Evolutionary conservation across 2,797 vertebrate species (phyloP).

Genomic region (Danio albolineatus): DNA sequence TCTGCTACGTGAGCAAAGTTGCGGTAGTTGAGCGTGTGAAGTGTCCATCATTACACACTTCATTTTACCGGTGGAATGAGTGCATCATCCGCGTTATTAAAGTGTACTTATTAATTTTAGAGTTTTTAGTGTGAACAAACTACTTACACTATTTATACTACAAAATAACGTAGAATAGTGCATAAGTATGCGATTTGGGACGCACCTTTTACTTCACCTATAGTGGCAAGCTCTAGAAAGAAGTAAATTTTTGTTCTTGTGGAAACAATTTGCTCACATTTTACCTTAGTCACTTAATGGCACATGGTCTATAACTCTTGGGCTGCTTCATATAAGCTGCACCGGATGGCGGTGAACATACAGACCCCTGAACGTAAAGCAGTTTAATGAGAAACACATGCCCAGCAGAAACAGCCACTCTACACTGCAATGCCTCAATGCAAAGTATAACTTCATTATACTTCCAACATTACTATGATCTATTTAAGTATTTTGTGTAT

Average conservation of each 20-base stretch:
- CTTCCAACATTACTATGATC: slow-evolving; percentile 29
- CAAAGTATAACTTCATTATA: slow-evolving; percentile 27
- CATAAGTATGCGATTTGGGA: too few species aligned
- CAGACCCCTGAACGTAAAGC: background rate
- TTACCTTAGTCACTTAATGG: slow-evolving; percentile 42
- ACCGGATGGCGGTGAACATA: slow-evolving; percentile 51
- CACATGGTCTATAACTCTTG: slow-evolving; percentile 65
- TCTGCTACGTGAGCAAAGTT: too few species aligned
- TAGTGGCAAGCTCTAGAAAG: background rate
- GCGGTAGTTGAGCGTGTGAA: too few species aligned
- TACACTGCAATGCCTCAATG: slow-evolving; percentile 31
- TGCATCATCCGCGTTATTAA: too few species aligned
- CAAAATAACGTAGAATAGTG: too few species aligned
- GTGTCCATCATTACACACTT: too few species aligned
- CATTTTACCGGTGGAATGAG: too few species aligned
- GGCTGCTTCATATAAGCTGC: slow-evolving; percentile 42
- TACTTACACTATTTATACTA: too few species aligned
- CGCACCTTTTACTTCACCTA: background rate
- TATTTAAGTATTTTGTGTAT: slow-evolving; percentile 2
- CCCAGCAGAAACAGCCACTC: slow-evolving; percentile 10
- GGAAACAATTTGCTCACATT: slow-evolving; percentile 38
- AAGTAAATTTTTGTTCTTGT: background rate
- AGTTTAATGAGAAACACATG: slow-evolving; percentile 48
- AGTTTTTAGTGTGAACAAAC: too few species aligned
- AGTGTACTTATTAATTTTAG: too few species aligned